These are phyloP conservation scores for Ivindomyrus marchei DNA, from an alignment of 2,113 vertebrate species.

Conservation along the genomic window DNA sequence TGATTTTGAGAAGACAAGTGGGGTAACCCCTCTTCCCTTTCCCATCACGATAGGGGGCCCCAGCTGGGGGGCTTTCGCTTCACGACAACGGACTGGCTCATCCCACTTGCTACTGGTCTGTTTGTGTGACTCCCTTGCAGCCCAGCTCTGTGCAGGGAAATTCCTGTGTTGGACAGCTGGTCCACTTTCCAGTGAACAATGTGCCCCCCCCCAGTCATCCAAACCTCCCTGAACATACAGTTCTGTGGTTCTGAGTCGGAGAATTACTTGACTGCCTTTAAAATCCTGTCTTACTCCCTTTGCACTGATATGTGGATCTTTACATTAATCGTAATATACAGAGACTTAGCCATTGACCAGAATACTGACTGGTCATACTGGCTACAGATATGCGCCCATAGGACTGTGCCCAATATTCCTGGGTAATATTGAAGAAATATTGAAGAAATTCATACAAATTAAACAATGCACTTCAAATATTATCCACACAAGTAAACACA, in stretches of 20 bases:
- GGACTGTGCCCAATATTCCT: background rate
- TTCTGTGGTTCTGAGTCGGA: background rate
- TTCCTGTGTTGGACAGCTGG: slow-evolving; percentile 10
- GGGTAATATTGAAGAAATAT: background rate
- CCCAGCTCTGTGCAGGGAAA: background rate
- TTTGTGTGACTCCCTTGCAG: background rate
- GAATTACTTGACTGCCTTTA: background rate
- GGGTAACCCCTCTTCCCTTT: slow-evolving; percentile 34
- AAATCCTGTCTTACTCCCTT: background rate
- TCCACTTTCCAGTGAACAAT: background rate
- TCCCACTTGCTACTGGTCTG: slow-evolving; percentile 2
- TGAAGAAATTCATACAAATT: background rate
- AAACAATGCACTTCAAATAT: background rate
- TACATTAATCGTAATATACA: background rate
- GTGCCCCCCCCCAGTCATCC: background rate
- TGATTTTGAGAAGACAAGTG: slow-evolving; percentile 36
- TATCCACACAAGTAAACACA: background rate
- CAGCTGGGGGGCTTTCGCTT: slow-evolving; percentile 51
- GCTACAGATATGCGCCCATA: background rate
- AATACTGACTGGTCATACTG: background rate
- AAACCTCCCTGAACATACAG: background rate
- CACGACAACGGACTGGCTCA: slow-evolving; percentile 27
- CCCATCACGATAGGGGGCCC: slow-evolving; percentile 24
- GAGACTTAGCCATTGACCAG: background rate
- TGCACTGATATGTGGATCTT: background rate